Evolutionary conservation across 92 coral and sea anemone genomes (phyloP).

Genomic region (Paramuricea clavata): DNA sequence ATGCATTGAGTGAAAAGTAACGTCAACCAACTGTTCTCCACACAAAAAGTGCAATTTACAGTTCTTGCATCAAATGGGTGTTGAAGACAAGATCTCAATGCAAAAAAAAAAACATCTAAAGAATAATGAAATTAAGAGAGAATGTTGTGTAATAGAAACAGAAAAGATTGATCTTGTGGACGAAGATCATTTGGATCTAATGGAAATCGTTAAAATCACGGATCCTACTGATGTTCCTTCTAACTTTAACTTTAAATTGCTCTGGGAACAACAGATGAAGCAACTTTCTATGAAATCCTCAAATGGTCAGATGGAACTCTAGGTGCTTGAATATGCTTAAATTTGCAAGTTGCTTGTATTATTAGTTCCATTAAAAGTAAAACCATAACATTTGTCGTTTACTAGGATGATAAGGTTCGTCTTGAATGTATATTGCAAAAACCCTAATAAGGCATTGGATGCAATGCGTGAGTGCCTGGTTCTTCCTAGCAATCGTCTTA

Average conservation of each 20-base stretch:
- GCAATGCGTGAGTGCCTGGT: background rate
- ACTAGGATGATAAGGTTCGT: background rate
- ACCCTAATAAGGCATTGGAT: background rate
- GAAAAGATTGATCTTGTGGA: background rate
- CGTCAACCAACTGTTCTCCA: background rate
- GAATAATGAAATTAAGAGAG: background rate
- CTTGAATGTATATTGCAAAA: background rate
- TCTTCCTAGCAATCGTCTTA: background rate
- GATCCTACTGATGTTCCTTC: background rate
- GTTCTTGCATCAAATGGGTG: background rate
- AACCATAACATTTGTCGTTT: background rate
- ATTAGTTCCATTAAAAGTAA: background rate
- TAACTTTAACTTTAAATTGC: background rate
- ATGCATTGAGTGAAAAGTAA: background rate
- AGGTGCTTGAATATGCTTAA: background rate
- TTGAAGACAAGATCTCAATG: background rate
- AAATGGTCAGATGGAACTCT: background rate
- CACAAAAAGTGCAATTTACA: background rate
- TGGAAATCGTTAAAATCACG: background rate
- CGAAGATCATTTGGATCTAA: background rate
- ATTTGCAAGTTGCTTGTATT: background rate
- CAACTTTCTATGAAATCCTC: background rate
- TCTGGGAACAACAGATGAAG: background rate
- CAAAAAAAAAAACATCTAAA: background rate
- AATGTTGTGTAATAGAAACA: background rate